Base-by-base conservation (phyloP, 2,113 vertebrate species). In the Microcebus murinus region DNA sequence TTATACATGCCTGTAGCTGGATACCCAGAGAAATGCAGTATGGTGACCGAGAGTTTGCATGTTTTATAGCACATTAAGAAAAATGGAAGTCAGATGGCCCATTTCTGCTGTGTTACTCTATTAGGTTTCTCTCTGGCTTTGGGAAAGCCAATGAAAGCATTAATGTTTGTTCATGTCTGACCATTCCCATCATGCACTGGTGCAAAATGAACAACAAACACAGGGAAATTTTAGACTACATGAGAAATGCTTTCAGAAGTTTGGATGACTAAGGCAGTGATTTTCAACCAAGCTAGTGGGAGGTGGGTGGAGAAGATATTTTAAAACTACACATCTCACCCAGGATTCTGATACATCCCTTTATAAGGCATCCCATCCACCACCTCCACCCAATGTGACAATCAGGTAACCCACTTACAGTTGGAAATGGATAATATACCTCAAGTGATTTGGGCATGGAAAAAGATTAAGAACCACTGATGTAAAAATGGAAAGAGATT, bases 241-340 rank as follows among this genome's bases (percentile, higher is more conserved):
- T 39, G 23, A 90, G 18, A 39, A 65, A 45, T 34, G 27, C 77
- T 95, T 86, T 77, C 39, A 93, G 83, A 86, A 91, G 0, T 71
- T 57, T 48, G 48, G 4, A 82, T 93, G 67, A 91, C 48, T 86
- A 91, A 81, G 31, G 67, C 25, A 86, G 21, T 61, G 42, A 91
- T 73, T 96, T 98, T 95, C 84, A 94, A n/a, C 39, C 17, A 71
- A 39, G n/a, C 65, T 95, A 25, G 71, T 90, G 18, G 80, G 65
- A 68, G 15, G 23, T 92, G 81, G 71, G 21, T 76, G 91, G 50
- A 95, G 57, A 96, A 67, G 39, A 13, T 91, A 42, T 79, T 84
- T 94, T 89, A 89, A 94, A 91, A 68, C 23, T 61, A n/a, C 4
- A 2, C 14, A 68, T 65, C 25, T 91, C 73, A 39, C 9, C 84